Conservation (phyloP, 2,113 vertebrate species). For the Semicossyphus pulcher region DNA sequence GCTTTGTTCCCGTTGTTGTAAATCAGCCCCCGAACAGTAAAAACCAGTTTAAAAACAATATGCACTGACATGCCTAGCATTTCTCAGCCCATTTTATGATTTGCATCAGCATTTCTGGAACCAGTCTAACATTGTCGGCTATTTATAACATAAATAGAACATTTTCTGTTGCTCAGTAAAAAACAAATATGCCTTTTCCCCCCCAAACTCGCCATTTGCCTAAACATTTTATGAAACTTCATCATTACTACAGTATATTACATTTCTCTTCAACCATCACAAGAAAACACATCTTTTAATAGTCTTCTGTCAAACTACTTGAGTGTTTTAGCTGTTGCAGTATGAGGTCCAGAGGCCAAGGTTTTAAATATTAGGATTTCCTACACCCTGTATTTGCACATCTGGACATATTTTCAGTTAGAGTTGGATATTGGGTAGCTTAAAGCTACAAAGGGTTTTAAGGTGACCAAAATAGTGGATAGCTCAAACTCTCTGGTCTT, state of each 20-base stretch:
- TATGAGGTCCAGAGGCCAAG: neutral
- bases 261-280: neutral
- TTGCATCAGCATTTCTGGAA: conserved; percentile 8
- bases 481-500: too few species aligned
- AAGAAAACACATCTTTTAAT: too few species aligned
- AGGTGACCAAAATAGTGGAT: too few species aligned
- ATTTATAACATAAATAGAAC: neutral
- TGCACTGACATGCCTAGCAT: conserved; percentile 4
- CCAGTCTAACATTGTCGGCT: conserved; percentile 6
- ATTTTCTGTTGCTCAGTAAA: neutral
- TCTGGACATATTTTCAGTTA: too few species aligned
- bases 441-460: too few species aligned
- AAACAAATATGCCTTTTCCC: too few species aligned
- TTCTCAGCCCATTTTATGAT: conserved; percentile 1
- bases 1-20: conserved; percentile 21
- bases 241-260: neutral
- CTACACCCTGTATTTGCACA: too few species aligned
- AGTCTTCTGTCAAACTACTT: neutral
- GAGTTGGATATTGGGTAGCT: too few species aligned
- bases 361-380: too few species aligned
- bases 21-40: conserved; percentile 1
- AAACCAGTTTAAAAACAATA: neutral
- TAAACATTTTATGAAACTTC: too few species aligned
- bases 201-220: too few species aligned
- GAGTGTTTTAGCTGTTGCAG: neutral